Evolutionary conservation across 92 coral and sea anemone species (phyloP).

Genomic region (Parazoanthus swiftii): DNA sequence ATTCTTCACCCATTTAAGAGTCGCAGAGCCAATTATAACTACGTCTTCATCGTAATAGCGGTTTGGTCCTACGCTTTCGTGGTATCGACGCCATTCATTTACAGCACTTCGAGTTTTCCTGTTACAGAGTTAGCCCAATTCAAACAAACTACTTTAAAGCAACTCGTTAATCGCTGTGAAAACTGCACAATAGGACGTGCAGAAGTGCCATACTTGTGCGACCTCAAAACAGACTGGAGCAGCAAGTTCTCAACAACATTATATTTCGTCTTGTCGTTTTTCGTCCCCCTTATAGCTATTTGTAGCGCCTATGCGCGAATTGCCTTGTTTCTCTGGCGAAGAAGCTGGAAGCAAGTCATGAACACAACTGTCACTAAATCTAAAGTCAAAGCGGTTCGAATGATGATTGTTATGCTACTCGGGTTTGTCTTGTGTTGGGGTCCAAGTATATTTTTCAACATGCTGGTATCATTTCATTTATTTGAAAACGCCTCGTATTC

Average conservation of each 20-base stretch:
- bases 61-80: constrained; percentile 58
- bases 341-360: constrained; percentile 44
- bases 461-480: constrained; percentile 48
- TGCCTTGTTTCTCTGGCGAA: constrained; percentile 32
- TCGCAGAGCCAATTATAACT: constrained; percentile 24
- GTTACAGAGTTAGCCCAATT: constrained; percentile 44
- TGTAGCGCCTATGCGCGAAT: constrained; percentile 42
- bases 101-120: constrained; percentile 33
- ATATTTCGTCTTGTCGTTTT: constrained; percentile 46
- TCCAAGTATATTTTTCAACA: constrained; percentile 34
- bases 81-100: constrained; percentile 35
- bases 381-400: constrained; percentile 52
- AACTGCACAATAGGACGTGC: constrained; percentile 20
- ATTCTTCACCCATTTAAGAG: constrained; percentile 45
- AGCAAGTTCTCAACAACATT: constrained; percentile 49
- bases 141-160: constrained; percentile 15
- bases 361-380: constrained; percentile 56
- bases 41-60: background rate
- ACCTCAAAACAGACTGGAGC: constrained; percentile 36
- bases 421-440: constrained; percentile 54
- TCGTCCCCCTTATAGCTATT: constrained; percentile 46
- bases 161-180: background rate
- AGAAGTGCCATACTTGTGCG: constrained; percentile 19
- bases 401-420: constrained; percentile 51
- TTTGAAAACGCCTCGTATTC: constrained; percentile 34